These are phyloP conservation scores for Lagocephalus sceleratus DNA, from an alignment of 2,797 vertebrate species.

Conservation along the genomic window DNA sequence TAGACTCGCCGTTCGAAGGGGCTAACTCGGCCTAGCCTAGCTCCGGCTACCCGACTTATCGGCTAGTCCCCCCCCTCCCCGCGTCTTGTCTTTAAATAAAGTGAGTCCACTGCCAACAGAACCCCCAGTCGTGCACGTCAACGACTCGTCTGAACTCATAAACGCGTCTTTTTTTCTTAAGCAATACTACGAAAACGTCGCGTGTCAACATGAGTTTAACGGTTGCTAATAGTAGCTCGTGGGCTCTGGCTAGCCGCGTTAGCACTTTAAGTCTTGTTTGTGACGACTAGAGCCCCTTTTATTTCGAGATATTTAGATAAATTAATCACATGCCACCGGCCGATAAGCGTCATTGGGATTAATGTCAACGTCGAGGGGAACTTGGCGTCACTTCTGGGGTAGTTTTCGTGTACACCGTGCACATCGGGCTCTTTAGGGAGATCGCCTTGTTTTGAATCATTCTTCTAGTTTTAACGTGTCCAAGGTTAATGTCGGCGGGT, in stretches of 20 bases:
- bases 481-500: conserved; percentile 17
- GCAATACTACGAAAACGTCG: conserved; percentile 5
- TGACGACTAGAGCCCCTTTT: conserved; percentile 17
- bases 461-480: conserved; percentile 9
- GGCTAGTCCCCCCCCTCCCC: conserved; percentile 30
- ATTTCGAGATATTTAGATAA: conserved; percentile 28
- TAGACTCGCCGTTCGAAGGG: not conserved
- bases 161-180: not conserved
- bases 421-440: not conserved
- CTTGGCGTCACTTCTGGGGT: not conserved
- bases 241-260: conserved; percentile 34
- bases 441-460: conserved; percentile 32
- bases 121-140: not conserved
- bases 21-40: conserved; percentile 61
- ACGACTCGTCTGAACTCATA: accelerated
- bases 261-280: conserved; percentile 24
- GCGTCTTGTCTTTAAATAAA: conserved; percentile 26
- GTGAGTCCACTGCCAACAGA: conserved; percentile 13
- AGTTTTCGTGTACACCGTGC: not conserved
- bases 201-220: conserved; percentile 45
- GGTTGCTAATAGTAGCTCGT: conserved; percentile 34
- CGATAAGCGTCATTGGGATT: not conserved
- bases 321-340: not conserved
- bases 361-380: not conserved
- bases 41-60: conserved; percentile 46